Conservation (phyloP, 2,113 vertebrate species). For the Sterrhoptilus dennistouni region DNA sequence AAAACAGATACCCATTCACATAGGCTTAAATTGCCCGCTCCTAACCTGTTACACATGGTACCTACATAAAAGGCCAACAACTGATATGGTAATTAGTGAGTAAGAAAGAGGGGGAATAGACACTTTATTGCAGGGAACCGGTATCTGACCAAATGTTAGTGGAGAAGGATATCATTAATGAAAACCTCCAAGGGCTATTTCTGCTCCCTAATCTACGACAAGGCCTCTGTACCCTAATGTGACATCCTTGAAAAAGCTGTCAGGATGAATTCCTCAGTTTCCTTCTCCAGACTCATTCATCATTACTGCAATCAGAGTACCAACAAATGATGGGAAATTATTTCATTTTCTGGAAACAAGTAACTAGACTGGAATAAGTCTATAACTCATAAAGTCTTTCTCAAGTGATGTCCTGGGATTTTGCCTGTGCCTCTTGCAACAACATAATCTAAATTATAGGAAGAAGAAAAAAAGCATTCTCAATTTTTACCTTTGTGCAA, state of each 20-base stretch:
- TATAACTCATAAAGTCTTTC: conserved; percentile 25
- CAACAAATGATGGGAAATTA: conserved; percentile 68
- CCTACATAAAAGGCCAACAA: conserved; percentile 68
- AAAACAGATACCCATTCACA: conserved; percentile 80
- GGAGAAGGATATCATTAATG: conserved; percentile 49
- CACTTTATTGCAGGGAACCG: conserved; percentile 48
- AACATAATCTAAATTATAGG: neutral
- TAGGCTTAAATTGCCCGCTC: conserved; percentile 61
- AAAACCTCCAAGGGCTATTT: conserved; percentile 56
- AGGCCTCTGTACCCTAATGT: conserved; percentile 63
- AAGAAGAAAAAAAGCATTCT: neutral
- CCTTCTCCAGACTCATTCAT: conserved; percentile 70
- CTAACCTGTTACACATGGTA: conserved; percentile 71
- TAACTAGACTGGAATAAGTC: conserved; percentile 65
- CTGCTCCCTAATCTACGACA: conserved; percentile 12
- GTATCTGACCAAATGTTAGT: conserved; percentile 48
- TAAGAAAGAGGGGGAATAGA: conserved; percentile 37
- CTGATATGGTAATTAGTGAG: conserved; percentile 73
- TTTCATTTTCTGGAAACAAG: conserved; percentile 72
- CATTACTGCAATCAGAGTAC: conserved; percentile 70
- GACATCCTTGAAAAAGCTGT: conserved; percentile 67
- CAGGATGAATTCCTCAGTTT: conserved; percentile 58
- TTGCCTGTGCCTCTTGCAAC: neutral
- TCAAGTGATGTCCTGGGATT: conserved; percentile 33
- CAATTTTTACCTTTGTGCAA: neutral